A percentile compares a stretch with the other conserved stretches of the same genome.
Conservation (phyloP, 2,797 vertebrate genomes). For the Pygocentrus nattereri region DNA sequence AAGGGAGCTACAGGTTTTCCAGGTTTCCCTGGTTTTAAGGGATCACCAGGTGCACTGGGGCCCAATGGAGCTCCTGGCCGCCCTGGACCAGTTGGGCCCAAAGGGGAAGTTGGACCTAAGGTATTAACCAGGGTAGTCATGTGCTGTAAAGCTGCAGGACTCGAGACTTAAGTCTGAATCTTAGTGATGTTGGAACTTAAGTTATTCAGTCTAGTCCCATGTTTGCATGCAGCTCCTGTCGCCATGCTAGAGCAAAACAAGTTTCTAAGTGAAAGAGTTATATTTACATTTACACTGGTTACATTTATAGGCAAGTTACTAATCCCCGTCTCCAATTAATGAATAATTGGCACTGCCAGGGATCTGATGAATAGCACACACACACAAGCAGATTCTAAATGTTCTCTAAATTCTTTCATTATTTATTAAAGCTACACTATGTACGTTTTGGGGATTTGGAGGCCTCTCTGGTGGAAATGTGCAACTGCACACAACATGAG, state of each 20-base stretch:
- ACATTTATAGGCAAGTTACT: no score
- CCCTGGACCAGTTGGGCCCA: slow-evolving; percentile 75
- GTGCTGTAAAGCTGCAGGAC: neutral
- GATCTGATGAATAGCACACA: no score
- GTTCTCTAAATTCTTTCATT: no score
- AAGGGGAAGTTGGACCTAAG: slow-evolving; percentile 81
- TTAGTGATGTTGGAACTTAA: neutral
- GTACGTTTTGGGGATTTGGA: no score
- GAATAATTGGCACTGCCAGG: no score
- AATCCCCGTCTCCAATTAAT: no score
- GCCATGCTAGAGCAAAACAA: neutral
- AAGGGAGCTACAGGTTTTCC: slow-evolving; percentile 85
- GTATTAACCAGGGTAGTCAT: slow-evolving; percentile 62
- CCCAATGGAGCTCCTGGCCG: slow-evolving; percentile 73
- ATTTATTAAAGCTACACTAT: no score
- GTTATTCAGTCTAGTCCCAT: no score
- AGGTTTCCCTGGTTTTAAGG: slow-evolving; percentile 89
- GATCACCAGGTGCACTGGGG: slow-evolving; percentile 79
- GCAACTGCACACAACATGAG: no score
- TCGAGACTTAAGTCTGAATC: neutral
- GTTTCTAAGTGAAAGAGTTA: neutral
- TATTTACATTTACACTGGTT: no score
- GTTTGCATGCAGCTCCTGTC: neutral
- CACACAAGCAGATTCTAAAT: no score
- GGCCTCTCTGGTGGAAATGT: no score